Evolutionary conservation across 2,113 vertebrate genomes (phyloP).

Genomic region (Serinus canaria): DNA sequence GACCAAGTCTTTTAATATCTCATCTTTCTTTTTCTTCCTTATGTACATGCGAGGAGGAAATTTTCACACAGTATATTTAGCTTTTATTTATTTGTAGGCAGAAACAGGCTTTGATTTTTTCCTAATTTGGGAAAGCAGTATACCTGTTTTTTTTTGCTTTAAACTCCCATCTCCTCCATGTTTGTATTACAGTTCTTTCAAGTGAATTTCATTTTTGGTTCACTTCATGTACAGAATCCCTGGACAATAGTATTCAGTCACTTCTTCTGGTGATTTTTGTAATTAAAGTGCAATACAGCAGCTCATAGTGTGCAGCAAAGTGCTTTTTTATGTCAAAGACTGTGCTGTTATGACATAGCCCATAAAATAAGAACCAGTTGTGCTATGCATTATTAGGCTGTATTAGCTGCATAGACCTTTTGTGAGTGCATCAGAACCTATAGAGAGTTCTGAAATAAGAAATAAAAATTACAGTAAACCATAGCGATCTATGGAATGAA

Average conservation of each 20-base stretch:
- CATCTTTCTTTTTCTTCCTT: background rate
- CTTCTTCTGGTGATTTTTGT: background rate
- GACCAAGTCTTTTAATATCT: background rate
- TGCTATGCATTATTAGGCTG: background rate
- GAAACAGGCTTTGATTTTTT: background rate
- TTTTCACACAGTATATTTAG: background rate
- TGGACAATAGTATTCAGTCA: background rate
- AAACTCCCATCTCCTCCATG: background rate
- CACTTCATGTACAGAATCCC: background rate
- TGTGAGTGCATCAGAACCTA: background rate
- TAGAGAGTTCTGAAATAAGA: background rate
- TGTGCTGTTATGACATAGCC: background rate
- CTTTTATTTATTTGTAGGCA: background rate
- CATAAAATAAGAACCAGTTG: background rate
- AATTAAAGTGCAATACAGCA: background rate
- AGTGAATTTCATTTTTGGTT: background rate
- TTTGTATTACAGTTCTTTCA: background rate
- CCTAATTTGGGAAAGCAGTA: background rate
- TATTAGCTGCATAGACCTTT: background rate
- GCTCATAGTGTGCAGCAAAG: background rate
- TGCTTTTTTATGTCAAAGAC: background rate
- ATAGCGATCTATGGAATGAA: background rate
- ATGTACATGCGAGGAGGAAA: background rate
- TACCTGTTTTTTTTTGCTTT: background rate
- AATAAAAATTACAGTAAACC: background rate